phyloP scores from a whole-genome alignment of 2,888 invertebrate genomes.

The Didymodactylos carnosus region DNA sequence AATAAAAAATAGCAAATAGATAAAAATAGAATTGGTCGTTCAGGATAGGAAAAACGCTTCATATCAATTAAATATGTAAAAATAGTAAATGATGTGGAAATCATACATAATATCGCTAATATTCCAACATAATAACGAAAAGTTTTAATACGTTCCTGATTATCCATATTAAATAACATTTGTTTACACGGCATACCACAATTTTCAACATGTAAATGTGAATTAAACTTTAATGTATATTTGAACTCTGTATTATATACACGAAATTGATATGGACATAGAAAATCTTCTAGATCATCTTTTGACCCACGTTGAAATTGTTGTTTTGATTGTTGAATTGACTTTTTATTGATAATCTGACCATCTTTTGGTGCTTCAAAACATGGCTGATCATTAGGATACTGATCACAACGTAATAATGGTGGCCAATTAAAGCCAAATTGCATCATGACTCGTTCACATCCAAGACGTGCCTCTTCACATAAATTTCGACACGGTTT shows the following conservation, averaged over 20 bases:
- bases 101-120: constrained; percentile 54
- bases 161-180: background rate
- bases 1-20: constrained; percentile 34
- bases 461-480: constrained; percentile 65
- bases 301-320: background rate
- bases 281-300: background rate
- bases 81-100: constrained; percentile 32
- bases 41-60: constrained; percentile 35
- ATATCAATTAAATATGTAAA: constrained; percentile 34
- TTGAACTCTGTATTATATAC: background rate
- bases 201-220: background rate
- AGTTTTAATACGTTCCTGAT: constrained; percentile 16
- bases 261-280: background rate
- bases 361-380: background rate
- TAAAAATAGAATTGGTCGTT: constrained; percentile 35
- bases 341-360: too few relatives aligned
- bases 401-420: constrained; percentile 74
- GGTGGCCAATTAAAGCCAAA: constrained; percentile 80
- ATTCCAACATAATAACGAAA: constrained; percentile 49
- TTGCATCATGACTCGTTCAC: constrained; percentile 85
- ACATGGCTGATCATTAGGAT: background rate
- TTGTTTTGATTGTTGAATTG: too few relatives aligned
- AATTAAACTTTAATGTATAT: background rate
- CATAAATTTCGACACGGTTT: constrained; percentile 62
- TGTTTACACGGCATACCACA: constrained; percentile 13